These are phyloP conservation scores for Drosophila lini DNA, from an alignment of 1,140 invertebrate genomes.

Conservation along the genomic window DNA sequence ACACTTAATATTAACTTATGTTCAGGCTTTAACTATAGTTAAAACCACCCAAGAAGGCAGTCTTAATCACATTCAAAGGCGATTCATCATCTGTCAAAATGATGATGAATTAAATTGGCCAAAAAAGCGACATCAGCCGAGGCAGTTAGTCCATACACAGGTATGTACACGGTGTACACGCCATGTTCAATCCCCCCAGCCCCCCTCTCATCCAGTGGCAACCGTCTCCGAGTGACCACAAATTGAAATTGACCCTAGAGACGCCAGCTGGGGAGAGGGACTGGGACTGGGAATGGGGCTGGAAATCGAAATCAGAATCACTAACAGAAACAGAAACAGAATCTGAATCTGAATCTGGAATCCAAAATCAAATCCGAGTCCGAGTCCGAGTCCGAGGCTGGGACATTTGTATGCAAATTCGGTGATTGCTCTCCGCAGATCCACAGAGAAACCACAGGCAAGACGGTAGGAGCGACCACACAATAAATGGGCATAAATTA, in stretches of 20 bases:
- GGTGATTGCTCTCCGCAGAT: constrained; percentile 61
- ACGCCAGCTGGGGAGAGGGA: constrained; percentile 1
- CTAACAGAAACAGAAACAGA: constrained; percentile 9
- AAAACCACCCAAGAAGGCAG: constrained; percentile 3
- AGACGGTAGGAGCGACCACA: constrained; percentile 76
- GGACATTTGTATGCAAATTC: constrained; percentile 75
- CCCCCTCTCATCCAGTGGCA: no score
- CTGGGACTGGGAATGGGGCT: background rate
- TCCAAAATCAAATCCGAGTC: background rate
- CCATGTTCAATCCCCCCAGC: background rate
- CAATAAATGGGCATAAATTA: constrained; percentile 83
- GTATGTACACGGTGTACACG: background rate
- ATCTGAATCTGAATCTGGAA: constrained; percentile 6
- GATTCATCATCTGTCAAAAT: constrained; percentile 29
- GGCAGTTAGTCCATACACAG: background rate
- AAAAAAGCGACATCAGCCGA: constrained; percentile 12
- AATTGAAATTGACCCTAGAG: constrained; percentile 37
- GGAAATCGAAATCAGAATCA: constrained; percentile 36
- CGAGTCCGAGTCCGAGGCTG: constrained; percentile 30
- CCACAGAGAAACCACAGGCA: constrained; percentile 57
- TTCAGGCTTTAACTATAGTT: background rate
- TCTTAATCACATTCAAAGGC: background rate
- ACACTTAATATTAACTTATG: background rate
- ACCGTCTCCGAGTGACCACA: constrained; percentile 22
- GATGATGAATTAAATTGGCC: constrained; percentile 29